phyloP scores from a whole-genome alignment of 1,140 invertebrate species.

The Solenopsis invicta region DNA sequence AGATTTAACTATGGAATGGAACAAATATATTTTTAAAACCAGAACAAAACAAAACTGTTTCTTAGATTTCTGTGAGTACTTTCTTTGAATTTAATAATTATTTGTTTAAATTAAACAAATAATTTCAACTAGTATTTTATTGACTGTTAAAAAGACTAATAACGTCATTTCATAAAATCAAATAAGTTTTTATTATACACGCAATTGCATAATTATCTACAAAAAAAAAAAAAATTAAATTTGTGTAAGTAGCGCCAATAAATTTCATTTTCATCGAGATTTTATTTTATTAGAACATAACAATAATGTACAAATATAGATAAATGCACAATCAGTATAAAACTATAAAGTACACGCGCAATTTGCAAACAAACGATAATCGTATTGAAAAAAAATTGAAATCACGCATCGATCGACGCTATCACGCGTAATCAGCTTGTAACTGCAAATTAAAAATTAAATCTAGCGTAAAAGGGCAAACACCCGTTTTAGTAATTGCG shows the following conservation, averaged over 20 bases:
- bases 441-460: slow-evolving; percentile 38
- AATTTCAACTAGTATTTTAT: too few species aligned
- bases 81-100: too few species aligned
- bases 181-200: too few species aligned
- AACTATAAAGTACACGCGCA: not conserved
- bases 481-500: not conserved
- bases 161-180: too few species aligned
- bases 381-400: not conserved
- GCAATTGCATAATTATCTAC: not conserved
- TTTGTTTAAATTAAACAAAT: too few species aligned
- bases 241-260: not conserved
- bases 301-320: not conserved
- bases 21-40: too few species aligned
- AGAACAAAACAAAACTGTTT: too few species aligned
- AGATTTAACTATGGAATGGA: too few species aligned
- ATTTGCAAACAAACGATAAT: not conserved
- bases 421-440: slow-evolving; percentile 5
- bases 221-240: not conserved
- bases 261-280: not conserved
- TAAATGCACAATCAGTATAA: not conserved
- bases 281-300: not conserved
- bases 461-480: not conserved
- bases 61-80: too few species aligned
- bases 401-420: not conserved
- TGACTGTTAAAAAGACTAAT: too few species aligned